Evolutionary conservation across 2,888 invertebrate species (phyloP).

Genomic region (Dexiosoma caninum): DNA sequence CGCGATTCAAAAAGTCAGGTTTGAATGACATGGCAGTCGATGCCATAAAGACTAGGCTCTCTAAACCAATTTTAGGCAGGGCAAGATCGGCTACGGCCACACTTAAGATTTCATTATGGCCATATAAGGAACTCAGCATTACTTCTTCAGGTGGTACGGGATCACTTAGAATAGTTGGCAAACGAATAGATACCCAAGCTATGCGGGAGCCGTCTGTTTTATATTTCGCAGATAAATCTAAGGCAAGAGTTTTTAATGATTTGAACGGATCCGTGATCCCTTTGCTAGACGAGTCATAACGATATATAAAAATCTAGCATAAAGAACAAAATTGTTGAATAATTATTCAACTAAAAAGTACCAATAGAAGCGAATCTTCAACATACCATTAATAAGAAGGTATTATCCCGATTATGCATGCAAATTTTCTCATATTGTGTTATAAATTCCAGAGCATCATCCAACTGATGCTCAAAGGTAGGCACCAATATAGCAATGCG

Average conservation of each 20-base stretch:
- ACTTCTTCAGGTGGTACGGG: slow-evolving; percentile 66
- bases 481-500: slow-evolving; percentile 88
- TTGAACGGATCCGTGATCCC: slow-evolving; percentile 81
- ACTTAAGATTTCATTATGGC: slow-evolving; percentile 74
- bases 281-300: slow-evolving; percentile 82
- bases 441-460: slow-evolving; percentile 83
- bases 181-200: slow-evolving; percentile 84
- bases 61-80: slow-evolving; percentile 83
- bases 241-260: slow-evolving; percentile 82
- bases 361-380: too few relatives aligned
- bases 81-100: slow-evolving; percentile 83
- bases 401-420: slow-evolving; percentile 88
- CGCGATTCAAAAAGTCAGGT: slow-evolving; percentile 93
- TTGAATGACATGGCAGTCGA: slow-evolving; percentile 85
- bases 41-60: slow-evolving; percentile 85
- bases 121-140: slow-evolving; percentile 76
- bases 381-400: slow-evolving; percentile 86
- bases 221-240: slow-evolving; percentile 82
- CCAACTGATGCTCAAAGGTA: slow-evolving; percentile 80
- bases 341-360: not conserved
- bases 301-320: slow-evolving; percentile 82
- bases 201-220: slow-evolving; percentile 83
- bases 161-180: slow-evolving; percentile 78
- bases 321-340: not conserved
- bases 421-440: slow-evolving; percentile 85